Percentiles rank a stretch among this genome's conserved stretches.
Conservation (phyloP, 2,113 vertebrate species). For the Fregetta grallaria region DNA sequence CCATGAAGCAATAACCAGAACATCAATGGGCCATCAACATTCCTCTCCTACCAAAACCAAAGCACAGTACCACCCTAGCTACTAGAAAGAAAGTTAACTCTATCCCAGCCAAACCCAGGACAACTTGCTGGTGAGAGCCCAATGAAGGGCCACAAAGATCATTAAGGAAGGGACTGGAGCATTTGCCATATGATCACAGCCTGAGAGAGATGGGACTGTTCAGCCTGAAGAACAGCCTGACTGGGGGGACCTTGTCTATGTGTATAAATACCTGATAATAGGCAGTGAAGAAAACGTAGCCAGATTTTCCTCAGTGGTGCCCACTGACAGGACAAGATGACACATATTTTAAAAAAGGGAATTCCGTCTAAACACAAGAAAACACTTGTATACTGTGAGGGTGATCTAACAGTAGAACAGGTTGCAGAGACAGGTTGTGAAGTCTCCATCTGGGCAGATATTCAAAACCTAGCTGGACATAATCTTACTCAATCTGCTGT, state of each 20-base stretch:
- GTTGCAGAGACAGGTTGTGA: neutral
- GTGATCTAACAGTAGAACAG: neutral
- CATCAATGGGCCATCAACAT: too few species aligned
- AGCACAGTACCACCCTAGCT: too few species aligned
- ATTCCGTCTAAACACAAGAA: neutral
- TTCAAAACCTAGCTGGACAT: neutral
- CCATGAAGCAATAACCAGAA: too few species aligned
- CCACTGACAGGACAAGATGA: neutral
- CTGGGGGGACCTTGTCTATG: neutral
- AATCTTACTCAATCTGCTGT: neutral
- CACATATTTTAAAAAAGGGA: neutral
- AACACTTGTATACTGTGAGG: neutral
- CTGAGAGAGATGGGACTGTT: neutral
- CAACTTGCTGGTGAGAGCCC: too few species aligned
- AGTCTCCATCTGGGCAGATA: neutral
- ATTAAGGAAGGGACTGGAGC: neutral
- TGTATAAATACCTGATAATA: neutral
- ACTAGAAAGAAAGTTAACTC: too few species aligned
- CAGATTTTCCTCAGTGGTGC: neutral
- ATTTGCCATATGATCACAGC: neutral
- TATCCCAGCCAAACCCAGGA: too few species aligned
- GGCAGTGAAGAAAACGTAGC: neutral
- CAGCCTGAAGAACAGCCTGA: neutral
- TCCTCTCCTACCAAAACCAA: too few species aligned
- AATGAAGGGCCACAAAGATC: rapidly evolving